Conservation (phyloP, 2,797 vertebrate genomes). For the Stomatorhinus walkeri region DNA sequence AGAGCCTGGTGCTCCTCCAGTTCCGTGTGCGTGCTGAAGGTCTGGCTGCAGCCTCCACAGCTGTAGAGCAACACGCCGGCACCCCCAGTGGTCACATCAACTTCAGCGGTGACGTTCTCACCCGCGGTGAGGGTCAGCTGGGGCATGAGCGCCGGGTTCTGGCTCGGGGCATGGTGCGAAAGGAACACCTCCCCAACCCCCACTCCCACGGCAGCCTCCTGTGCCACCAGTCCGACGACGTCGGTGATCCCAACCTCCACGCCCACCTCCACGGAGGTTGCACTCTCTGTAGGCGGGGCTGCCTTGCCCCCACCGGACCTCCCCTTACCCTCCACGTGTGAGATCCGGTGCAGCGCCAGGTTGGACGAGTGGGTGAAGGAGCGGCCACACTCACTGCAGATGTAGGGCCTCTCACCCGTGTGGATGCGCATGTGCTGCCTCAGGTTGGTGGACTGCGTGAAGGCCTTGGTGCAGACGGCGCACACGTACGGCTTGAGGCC, state of each 20-base stretch:
- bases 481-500: slow-evolving; percentile 83
- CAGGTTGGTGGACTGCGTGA: slow-evolving; percentile 87
- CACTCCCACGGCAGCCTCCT: slow-evolving; percentile 56
- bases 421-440: slow-evolving; percentile 86
- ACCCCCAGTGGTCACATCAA: slow-evolving; percentile 60
- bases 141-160: slow-evolving; percentile 18
- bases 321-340: slow-evolving; percentile 49
- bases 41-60: slow-evolving; percentile 75
- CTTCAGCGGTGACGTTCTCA: slow-evolving; percentile 37
- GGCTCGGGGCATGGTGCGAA: slow-evolving; percentile 40
- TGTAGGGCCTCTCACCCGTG: slow-evolving; percentile 79
- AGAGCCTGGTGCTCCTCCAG: slow-evolving; percentile 73
- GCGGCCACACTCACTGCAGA: slow-evolving; percentile 77
- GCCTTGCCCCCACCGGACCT: slow-evolving; percentile 44
- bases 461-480: slow-evolving; percentile 74
- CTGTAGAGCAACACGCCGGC: slow-evolving; percentile 72
- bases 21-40: slow-evolving; percentile 70
- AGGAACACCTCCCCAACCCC: slow-evolving; percentile 66
- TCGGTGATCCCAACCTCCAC: slow-evolving; percentile 60
- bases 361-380: slow-evolving; percentile 87
- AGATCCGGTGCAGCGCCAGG: slow-evolving; percentile 73
- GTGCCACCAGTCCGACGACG: slow-evolving; percentile 67
- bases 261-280: slow-evolving; percentile 47
- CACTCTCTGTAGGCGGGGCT: slow-evolving; percentile 36
- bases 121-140: slow-evolving; percentile 19